Evolutionary conservation across 2,888 invertebrate species (phyloP), one percentile per base, ranked within the genome.

Genomic region (Lordiphosa fenestrarum): DNA sequence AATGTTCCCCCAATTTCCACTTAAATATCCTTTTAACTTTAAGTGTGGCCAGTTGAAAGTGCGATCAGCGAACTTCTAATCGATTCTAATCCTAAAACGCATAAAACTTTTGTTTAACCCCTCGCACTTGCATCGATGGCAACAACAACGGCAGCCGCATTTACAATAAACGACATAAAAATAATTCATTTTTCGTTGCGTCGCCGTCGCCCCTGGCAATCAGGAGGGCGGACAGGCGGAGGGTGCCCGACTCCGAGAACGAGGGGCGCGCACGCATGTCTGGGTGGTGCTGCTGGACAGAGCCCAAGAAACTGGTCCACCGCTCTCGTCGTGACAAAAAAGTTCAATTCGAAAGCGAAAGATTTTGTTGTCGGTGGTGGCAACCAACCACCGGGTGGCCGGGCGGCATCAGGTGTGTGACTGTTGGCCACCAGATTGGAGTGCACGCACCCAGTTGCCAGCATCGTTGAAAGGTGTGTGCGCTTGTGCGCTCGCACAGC

Each of bases 161-260:
- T 47, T 67, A 62, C 66, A 60, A 66, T 67, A 63, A 30, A 30
- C 30, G 63, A 48, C 51, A 69, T 30, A 75, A 84, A 30, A 85
- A 83, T 83, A 86, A 85, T 85, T 86, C 83, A 86, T 80, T 85
- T 87, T 86, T 80, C 82, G 82, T 75, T 72, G 71, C 61, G 67
- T 60, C 71, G 73, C 69, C 62, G 72, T 69, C 72, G 86, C 86
- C 86, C 84, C 73, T 86, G 73, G 84, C 78, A 69, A 63, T 50
- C 58, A 61, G 52, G 40, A 59, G 12, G 50, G 37, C 21, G 35
- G 40, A 33, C 25, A 46, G 40, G 41, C 54, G 61, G 54, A 50
- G 64, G 56, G 38, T 39, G 7, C 10, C 46, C 19, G n/a, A 39
- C 23, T 6, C 35, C 37, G 23, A 23, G 44, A 38, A 33, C 41